Evolutionary conservation across 2,888 invertebrate species (phyloP), one percentile per base, ranked within the genome.

Genomic region (Acanthosepion lycidas): DNA sequence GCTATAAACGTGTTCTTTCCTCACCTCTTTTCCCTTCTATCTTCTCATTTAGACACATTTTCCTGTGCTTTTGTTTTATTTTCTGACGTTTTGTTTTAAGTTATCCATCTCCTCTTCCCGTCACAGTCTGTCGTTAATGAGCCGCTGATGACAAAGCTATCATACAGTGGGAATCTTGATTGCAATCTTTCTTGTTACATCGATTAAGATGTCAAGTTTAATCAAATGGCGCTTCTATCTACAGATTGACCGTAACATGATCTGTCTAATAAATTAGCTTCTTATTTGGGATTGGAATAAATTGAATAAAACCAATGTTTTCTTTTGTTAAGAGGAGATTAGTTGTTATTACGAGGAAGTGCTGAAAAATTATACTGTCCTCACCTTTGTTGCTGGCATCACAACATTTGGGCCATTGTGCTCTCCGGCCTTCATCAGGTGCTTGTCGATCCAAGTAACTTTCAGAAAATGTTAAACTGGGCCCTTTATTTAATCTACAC

Each of bases 191-290:
- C 59, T 59, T 64, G 23, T 23, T n/a, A 12, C 78, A 78, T 78
- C 78, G n/a, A 78, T 78, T 78, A 78, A 78, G 78, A n/a, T 78
- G 78, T 78, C 78, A 78, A 78, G n/a, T n/a, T 78, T n/a, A n/a
- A 78, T n/a, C n/a, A n/a, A 55, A 78, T 78, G 78, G n/a, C 78
- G 78, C 12, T 78, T 78, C 9, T 78, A 33, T 5, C 78, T 12
- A 78, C n/a, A 78, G 9, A 78, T 33, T 78, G 12, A 12, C 12
- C 12, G 15, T 15, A 78, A 78, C 78, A 78, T 12, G 33, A 78
- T 15, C 78, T 59, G 26, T 59, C 23, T 59, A 23, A 59, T 59
- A 59, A 59, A 59, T 5, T 20, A 23, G 6, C 1, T 59, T 59
- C 18, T 59, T n/a, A 33, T 78, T 78, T 78, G 78, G n/a, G 15